Evolutionary conservation across 2,797 vertebrate species (phyloP).

Genomic region (Chelon labrosus): DNA sequence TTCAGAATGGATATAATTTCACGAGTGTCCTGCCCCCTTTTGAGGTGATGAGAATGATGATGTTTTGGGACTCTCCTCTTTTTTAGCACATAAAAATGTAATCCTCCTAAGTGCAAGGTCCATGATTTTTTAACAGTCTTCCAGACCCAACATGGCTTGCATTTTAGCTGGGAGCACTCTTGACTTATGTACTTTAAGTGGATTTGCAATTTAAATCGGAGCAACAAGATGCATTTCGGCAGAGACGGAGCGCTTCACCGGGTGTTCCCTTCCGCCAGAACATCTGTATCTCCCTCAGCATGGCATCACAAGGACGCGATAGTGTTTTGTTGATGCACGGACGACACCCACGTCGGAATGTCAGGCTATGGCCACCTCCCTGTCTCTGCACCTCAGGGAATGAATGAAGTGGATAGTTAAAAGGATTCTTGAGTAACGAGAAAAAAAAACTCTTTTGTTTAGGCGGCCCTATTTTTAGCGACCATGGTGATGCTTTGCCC

Average conservation of each 20-base stretch:
- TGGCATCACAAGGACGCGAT: constrained; percentile 70
- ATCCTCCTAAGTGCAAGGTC: constrained; percentile 78
- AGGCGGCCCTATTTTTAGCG: constrained; percentile 82
- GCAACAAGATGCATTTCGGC: constrained; percentile 56
- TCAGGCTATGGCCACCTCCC: constrained; percentile 43
- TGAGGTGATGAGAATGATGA: constrained; percentile 42
- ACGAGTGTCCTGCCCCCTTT: constrained; percentile 4
- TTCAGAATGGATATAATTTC: constrained; percentile 26
- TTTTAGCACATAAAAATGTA: constrained; percentile 70
- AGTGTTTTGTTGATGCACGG: constrained; percentile 64
- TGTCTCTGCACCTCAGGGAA: constrained; percentile 70
- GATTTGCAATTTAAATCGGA: constrained; percentile 76
- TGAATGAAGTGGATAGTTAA: constrained; percentile 75
- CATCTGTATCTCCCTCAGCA: constrained; percentile 64
- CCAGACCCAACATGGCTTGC: constrained; percentile 69
- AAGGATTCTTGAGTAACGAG: constrained; percentile 83
- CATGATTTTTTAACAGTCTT: constrained; percentile 79
- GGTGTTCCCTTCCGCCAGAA: constrained; percentile 56
- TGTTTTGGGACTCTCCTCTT: constrained; percentile 37
- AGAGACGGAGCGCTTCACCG: constrained; percentile 22
- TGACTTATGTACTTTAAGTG: constrained; percentile 70
- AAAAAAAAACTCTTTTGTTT: constrained; percentile 71
- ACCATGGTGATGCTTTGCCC: constrained; percentile 64
- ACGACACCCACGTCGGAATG: constrained; percentile 51
- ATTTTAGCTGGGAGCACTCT: constrained; percentile 74